phyloP scores from a whole-genome alignment of 2,113 vertebrate genomes.

The Pseudopipra pipra region DNA sequence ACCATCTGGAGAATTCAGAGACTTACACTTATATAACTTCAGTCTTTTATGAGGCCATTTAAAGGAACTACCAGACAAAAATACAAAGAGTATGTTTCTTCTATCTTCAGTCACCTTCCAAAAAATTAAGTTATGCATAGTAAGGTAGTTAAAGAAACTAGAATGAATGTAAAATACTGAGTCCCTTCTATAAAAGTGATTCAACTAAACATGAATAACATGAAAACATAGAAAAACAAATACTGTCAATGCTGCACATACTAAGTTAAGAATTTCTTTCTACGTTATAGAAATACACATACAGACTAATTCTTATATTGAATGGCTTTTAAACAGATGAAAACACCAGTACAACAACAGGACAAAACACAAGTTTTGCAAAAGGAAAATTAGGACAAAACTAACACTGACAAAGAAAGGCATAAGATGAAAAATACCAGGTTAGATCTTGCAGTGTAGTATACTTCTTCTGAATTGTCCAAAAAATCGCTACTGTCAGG shows the following conservation, averaged over 20 bases:
- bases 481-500: conserved; percentile 94
- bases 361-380: conserved; percentile 35
- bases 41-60: neutral
- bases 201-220: neutral
- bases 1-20: neutral
- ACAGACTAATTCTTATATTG: neutral
- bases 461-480: conserved; percentile 97
- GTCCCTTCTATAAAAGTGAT: neutral
- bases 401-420: conserved; percentile 75
- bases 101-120: neutral
- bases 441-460: conserved; percentile 99
- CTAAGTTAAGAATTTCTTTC: neutral
- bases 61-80: neutral
- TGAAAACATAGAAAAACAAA: neutral
- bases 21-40: neutral
- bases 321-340: neutral
- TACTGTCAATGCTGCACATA: neutral
- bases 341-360: conserved; percentile 1
- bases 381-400: conserved; percentile 64
- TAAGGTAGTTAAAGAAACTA: neutral
- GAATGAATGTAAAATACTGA: neutral
- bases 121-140: neutral
- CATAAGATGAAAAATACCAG: conserved; percentile 88
- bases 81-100: neutral
- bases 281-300: neutral